Evolutionary conservation across 35 echinoderm and acorn worm genomes (phyloP).

Genomic region (Apostichopus parvimensis): DNA sequence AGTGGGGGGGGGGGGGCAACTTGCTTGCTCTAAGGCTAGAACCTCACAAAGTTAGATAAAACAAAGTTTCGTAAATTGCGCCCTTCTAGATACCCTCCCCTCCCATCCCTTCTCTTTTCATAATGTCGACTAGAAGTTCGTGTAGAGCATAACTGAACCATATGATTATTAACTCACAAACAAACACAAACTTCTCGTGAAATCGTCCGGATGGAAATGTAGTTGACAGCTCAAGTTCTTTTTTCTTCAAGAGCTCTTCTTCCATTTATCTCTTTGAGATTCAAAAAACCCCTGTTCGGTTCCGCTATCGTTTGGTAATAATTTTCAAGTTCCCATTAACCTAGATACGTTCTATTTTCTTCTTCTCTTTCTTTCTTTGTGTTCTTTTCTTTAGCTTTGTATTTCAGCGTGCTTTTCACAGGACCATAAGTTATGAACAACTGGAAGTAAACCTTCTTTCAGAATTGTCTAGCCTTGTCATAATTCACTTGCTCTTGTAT

Average conservation of each 20-base stretch:
- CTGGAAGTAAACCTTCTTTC: not conserved
- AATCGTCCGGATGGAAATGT: too few species aligned
- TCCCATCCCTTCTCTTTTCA: too few species aligned
- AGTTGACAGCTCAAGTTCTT: not conserved
- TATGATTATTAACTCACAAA: too few species aligned
- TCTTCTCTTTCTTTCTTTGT: not conserved
- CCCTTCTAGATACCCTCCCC: too few species aligned
- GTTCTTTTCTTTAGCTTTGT: not conserved
- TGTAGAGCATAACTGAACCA: too few species aligned
- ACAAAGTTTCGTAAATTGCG: too few species aligned
- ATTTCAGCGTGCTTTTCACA: not conserved
- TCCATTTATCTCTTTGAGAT: not conserved
- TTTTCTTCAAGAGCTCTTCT: not conserved
- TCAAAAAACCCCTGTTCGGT: not conserved
- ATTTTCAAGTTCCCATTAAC: constrained; percentile 9
- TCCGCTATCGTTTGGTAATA: constrained; percentile 8
- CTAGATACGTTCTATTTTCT: not conserved
- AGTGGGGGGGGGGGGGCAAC: too few species aligned
- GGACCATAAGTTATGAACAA: not conserved
- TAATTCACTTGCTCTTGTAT: constrained; percentile 46
- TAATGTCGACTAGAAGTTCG: too few species aligned
- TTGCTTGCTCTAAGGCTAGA: too few species aligned
- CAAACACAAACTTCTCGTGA: too few species aligned
- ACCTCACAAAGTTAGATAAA: too few species aligned
- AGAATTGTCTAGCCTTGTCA: constrained; percentile 20